A percentile compares a stretch with the other conserved stretches of the same genome.
Evolutionary conservation across 2,888 invertebrate genomes (phyloP).

Genomic region (Nebria brevicollis): DNA sequence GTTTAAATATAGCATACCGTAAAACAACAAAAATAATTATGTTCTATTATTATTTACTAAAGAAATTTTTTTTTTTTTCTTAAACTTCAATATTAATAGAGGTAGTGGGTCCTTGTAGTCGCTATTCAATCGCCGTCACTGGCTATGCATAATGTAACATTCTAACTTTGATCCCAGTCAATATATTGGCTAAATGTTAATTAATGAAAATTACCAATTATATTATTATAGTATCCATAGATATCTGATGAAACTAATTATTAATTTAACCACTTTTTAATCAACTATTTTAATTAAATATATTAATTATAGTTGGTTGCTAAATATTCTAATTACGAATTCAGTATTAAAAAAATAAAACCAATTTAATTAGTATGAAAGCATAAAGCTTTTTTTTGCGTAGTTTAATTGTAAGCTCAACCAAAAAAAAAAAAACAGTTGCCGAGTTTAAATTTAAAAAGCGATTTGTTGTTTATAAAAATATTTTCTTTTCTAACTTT

Average conservation of each 20-base stretch:
- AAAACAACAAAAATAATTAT: too few relatives aligned
- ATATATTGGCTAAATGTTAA: constrained; percentile 1
- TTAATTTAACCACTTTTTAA: neutral
- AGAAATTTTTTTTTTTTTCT: too few relatives aligned
- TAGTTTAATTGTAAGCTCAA: neutral
- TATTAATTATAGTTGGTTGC: too few relatives aligned
- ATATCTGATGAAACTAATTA: neutral
- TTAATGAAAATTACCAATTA: neutral
- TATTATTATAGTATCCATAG: neutral
- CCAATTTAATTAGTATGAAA: too few relatives aligned
- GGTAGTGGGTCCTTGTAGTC: too few relatives aligned
- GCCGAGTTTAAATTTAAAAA: neutral
- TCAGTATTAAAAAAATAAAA: too few relatives aligned
- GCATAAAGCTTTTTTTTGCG: neutral
- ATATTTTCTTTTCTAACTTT: neutral
- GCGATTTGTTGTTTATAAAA: neutral
- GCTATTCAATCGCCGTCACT: too few relatives aligned
- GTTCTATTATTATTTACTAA: too few relatives aligned
- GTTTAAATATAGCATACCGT: too few relatives aligned
- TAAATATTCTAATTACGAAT: too few relatives aligned
- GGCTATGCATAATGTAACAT: neutral
- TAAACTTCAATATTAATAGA: too few relatives aligned
- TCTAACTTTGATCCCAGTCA: neutral
- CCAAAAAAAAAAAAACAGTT: neutral
- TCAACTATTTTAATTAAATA: neutral